A percentile compares a stretch with the other conserved stretches of the same genome.
phyloP scores from a whole-genome alignment of 2,113 vertebrate species.

The Orthonyx spaldingii region DNA sequence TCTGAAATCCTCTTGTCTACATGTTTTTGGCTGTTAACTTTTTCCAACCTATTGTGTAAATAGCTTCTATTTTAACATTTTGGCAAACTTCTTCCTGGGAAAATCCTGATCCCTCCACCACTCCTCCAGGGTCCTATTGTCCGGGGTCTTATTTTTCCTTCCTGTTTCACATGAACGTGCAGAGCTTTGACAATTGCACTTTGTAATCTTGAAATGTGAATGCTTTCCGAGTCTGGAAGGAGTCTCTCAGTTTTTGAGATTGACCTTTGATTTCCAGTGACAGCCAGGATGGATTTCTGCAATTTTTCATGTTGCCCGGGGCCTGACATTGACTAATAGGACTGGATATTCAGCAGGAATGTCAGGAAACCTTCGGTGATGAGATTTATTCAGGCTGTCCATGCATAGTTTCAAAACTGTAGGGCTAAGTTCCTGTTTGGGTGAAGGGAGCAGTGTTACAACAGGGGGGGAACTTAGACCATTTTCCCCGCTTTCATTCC shows the following conservation, averaged over 20 bases:
- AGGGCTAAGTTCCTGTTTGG: slow-evolving; percentile 1
- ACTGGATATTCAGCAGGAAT: slow-evolving; percentile 27
- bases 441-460: neutral
- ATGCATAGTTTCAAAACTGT: neutral
- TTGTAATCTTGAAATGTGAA: slow-evolving; percentile 22
- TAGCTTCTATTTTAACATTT: slow-evolving; percentile 30
- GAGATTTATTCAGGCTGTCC: slow-evolving; percentile 36
- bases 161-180: neutral
- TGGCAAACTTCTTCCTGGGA: neutral
- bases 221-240: slow-evolving; percentile 29
- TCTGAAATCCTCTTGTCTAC: slow-evolving; percentile 8
- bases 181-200: slow-evolving; percentile 30
- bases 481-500: neutral
- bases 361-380: neutral
- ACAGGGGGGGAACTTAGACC: neutral
- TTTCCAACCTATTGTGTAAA: slow-evolving; percentile 20
- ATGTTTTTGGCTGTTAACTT: neutral
- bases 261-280: slow-evolving; percentile 47
- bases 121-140: slow-evolving; percentile 10
- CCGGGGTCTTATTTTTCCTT: slow-evolving; percentile 41
- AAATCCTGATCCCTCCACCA: neutral
- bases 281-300: slow-evolving; percentile 53
- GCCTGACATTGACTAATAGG: slow-evolving; percentile 50
- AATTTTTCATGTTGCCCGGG: slow-evolving; percentile 1
- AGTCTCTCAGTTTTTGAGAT: slow-evolving; percentile 13